Percentiles rank a stretch among this genome's conserved stretches.
Conservation (phyloP, 37 sponge, comb jelly and placozoan species). For the Hormiphora californensis region DNA sequence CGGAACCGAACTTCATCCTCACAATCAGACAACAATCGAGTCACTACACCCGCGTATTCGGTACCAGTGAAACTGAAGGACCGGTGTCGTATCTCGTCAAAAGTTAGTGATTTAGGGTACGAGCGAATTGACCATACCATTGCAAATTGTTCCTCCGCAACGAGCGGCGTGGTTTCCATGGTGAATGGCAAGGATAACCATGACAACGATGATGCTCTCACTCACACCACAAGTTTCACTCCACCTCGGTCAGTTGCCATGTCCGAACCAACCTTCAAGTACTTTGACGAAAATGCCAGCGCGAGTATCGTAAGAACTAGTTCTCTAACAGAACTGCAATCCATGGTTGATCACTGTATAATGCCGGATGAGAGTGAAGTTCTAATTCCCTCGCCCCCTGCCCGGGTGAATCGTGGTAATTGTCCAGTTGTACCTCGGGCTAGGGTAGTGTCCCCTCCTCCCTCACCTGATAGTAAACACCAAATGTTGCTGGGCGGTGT, state of each 20-base stretch:
- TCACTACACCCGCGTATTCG: neutral
- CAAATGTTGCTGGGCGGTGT: slow-evolving; percentile 41
- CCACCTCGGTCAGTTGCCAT: neutral
- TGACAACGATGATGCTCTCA: neutral
- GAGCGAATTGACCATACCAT: neutral
- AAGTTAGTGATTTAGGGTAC: too few relatives aligned
- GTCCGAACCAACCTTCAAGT: neutral
- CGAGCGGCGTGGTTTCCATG: neutral
- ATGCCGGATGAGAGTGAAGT: slow-evolving; percentile 17
- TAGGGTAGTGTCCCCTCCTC: neutral
- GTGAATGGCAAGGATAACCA: neutral
- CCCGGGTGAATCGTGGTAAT: neutral
- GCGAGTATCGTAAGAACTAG: neutral
- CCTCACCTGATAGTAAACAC: neutral
- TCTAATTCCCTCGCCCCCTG: neutral
- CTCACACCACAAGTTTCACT: neutral
- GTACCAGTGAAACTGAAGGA: neutral
- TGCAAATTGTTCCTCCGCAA: neutral
- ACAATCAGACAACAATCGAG: slow-evolving; percentile 29
- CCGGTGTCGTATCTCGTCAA: too few relatives aligned
- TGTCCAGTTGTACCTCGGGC: neutral
- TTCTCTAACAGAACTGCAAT: slow-evolving; percentile 15
- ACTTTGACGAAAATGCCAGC: neutral
- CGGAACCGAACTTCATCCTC: neutral
- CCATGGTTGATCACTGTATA: slow-evolving; percentile 27